Percentiles rank a stretch among this genome's conserved stretches.
These are phyloP conservation scores for Neomicropteryx cornuta DNA, from an alignment of 1,140 invertebrate genomes.

Conservation along the genomic window DNA sequence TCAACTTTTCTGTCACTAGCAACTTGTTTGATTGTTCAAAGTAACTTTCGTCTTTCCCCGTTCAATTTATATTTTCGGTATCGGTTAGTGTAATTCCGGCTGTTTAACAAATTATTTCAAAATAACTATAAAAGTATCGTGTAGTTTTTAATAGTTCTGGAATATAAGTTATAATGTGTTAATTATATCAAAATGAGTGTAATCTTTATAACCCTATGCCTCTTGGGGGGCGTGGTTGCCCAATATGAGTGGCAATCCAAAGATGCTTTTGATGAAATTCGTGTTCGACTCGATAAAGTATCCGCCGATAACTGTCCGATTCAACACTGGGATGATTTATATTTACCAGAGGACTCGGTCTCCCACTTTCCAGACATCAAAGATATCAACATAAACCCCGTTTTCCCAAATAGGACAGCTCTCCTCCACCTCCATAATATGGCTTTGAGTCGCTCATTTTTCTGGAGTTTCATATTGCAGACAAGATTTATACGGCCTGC, in stretches of 20 bases:
- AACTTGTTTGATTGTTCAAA: too few species aligned
- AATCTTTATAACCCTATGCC: too few species aligned
- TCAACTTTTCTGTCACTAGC: too few species aligned
- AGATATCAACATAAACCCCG: slow-evolving; percentile 87
- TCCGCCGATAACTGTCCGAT: slow-evolving; percentile 79
- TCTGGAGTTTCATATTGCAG: slow-evolving; percentile 92
- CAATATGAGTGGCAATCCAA: slow-evolving; percentile 83
- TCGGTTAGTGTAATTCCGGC: too few species aligned
- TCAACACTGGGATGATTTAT: slow-evolving; percentile 72
- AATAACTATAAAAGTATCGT: too few species aligned
- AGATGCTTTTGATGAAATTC: slow-evolving; percentile 83
- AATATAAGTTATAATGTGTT: too few species aligned
- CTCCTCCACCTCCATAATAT: slow-evolving; percentile 92
- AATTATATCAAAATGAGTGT: too few species aligned
- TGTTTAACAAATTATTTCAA: too few species aligned
- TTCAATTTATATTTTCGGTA: too few species aligned
- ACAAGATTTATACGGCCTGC: slow-evolving; percentile 79
- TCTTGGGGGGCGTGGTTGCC: slow-evolving; percentile 60
- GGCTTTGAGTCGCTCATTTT: slow-evolving; percentile 88
- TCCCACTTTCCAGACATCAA: slow-evolving; percentile 92
- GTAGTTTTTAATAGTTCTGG: too few species aligned
- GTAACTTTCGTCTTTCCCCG: too few species aligned
- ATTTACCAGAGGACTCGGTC: slow-evolving; percentile 70
- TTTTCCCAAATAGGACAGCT: slow-evolving; percentile 90
- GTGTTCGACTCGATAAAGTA: slow-evolving; percentile 68